phyloP scores from a whole-genome alignment of 1,140 invertebrate species.

The Drosophila rufa region DNA sequence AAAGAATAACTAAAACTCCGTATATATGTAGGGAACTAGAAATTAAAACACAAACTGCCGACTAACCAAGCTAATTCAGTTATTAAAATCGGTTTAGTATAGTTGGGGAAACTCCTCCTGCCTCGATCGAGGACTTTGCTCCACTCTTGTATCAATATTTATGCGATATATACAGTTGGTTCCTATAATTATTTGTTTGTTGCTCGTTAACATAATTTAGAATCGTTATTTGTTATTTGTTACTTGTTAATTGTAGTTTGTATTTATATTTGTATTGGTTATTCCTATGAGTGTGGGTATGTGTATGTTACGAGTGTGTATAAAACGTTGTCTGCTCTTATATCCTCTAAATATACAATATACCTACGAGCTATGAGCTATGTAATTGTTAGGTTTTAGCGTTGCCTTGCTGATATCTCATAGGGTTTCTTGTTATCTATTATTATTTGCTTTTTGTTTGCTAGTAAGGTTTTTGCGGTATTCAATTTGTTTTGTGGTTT shows the following conservation, averaged over 20 bases:
- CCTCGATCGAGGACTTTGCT: neutral
- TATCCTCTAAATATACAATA: constrained; percentile 13
- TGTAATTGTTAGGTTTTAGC: constrained; percentile 65
- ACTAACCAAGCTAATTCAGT: neutral
- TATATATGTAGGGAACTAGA: neutral
- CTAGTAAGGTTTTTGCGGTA: constrained; percentile 81
- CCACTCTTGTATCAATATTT: constrained; percentile 25
- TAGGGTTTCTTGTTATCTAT: constrained; percentile 39
- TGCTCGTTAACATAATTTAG: constrained; percentile 51
- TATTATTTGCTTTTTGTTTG: constrained; percentile 72
- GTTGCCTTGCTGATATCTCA: constrained; percentile 52
- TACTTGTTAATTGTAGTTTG: neutral
- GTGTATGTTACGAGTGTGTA: constrained; percentile 42
- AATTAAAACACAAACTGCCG: neutral
- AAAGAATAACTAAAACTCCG: constrained; percentile 19
- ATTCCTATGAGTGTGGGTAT: constrained; percentile 67
- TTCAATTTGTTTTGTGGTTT: constrained; percentile 58
- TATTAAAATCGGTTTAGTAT: constrained; percentile 12
- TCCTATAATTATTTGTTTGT: constrained; percentile 51
- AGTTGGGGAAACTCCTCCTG: constrained; percentile 1
- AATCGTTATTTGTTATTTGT: constrained; percentile 40
- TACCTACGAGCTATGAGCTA: constrained; percentile 52
- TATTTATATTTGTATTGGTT: constrained; percentile 41
- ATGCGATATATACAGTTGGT: constrained; percentile 27
- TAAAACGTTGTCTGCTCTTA: constrained; percentile 24